Evolutionary conservation across 2,113 vertebrate genomes (phyloP), one percentile per base, ranked within the genome.

Genomic region (Cyanoramphus novaezelandiae): DNA sequence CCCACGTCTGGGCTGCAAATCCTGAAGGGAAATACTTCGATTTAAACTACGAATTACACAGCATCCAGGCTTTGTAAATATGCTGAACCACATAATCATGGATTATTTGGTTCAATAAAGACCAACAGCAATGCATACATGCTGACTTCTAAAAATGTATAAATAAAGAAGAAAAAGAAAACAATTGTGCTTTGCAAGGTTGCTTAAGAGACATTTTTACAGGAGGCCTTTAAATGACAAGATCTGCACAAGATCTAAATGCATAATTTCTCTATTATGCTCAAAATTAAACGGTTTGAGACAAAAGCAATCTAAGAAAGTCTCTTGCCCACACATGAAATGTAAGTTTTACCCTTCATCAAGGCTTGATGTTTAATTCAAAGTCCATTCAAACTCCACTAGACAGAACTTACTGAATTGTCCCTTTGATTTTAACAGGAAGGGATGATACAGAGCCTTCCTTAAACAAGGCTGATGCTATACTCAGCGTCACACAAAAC

Each of bases 381-480:
- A 90, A 92, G 64, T 77, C 82, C 43, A 86, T 81, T 94, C 65
- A 82, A 79, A 35, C 59, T 82, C 33, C 37, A 72, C 57, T 11
- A 79, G 44, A 71, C 33, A 91, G 60, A 82, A 83, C 53, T 80
- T 77, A 77, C 52, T 65, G 46, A 85, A 94, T 65, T 70, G 59
- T 69, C 63, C 59, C 87, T 95, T 90, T 59, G 85, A 86, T 90
- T 96, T 92, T 63, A 86, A 63, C 52, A 82, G 88, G 77, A 93
- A 93, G 76, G 75, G 77, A 84, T 74, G 65, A 90, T 62, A 79
- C 44, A 76, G 57, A 89, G 80, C 44, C 76, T 43, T 76, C 57
- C 81, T 94, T 86, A 96, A 95, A 84, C 83, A 92, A 92, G 80
- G 76, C 72, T 95, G 88, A 90, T 74, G 88, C 92, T 96, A 80